Conservation (phyloP, 2,888 invertebrate species). For the Drosophila sordidapex region DNA sequence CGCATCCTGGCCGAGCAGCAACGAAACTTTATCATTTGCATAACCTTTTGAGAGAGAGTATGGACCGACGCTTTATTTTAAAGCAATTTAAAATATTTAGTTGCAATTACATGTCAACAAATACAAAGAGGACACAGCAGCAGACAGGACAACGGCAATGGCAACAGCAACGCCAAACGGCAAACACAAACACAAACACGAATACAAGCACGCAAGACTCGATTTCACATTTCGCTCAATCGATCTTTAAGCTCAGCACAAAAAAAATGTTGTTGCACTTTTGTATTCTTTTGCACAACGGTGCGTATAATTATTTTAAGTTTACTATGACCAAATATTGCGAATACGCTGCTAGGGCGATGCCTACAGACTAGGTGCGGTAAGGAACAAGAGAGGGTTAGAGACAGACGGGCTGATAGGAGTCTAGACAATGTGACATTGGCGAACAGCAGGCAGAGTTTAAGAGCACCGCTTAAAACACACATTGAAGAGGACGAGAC, state of each 20-base stretch:
- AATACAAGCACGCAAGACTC: slow-evolving; percentile 44
- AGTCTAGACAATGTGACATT: slow-evolving; percentile 77
- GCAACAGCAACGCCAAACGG: slow-evolving; percentile 37
- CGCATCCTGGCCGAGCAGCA: slow-evolving; percentile 38
- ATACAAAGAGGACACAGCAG: slow-evolving; percentile 47
- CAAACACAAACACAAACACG: slow-evolving; percentile 51
- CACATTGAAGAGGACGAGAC: slow-evolving; percentile 12
- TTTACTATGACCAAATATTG: slow-evolving; percentile 65
- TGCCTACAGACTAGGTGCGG: slow-evolving; percentile 25
- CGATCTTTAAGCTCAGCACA: slow-evolving; percentile 45
- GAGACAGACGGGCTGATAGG: slow-evolving; percentile 22
- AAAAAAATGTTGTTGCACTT: slow-evolving; percentile 21
- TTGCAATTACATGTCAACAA: slow-evolving; percentile 81
- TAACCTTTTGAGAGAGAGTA: slow-evolving; percentile 61
- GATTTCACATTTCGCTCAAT: slow-evolving; percentile 27
- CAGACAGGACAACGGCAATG: slow-evolving; percentile 24
- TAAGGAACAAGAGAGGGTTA: not conserved
- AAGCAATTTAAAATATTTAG: slow-evolving; percentile 82
- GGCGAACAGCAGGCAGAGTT: slow-evolving; percentile 45
- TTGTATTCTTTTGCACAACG: slow-evolving; percentile 59
- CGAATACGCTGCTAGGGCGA: slow-evolving; percentile 55
- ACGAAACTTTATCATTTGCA: slow-evolving; percentile 77
- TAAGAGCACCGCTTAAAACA: slow-evolving; percentile 43
- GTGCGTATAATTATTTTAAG: slow-evolving; percentile 78
- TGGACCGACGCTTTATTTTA: slow-evolving; percentile 72